Base-by-base conservation (phyloP, 2,113 vertebrate species). In the Myrmophylax atrothorax region DNA sequence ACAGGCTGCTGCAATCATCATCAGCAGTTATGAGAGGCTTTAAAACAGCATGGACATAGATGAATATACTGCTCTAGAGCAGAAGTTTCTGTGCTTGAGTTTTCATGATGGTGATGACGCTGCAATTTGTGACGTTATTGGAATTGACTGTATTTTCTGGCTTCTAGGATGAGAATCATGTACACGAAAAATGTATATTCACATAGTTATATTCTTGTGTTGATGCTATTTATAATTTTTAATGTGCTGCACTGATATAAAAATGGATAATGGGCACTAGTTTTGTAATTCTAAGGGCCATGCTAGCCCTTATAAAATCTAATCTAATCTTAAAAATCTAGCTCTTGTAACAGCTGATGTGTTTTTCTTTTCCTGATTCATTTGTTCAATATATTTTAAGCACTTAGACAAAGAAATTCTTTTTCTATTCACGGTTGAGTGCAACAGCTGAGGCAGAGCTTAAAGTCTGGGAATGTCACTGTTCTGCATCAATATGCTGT, bases 1-100 rank as follows among this genome's bases (percentile, higher is more conserved):
- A 38, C 84, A 93, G 75, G 35, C 68, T 94, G 75, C 69, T 94
- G 72, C 58, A 94, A 67, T 84, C 76, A 74, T 80, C 83, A 72
- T 37, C 70, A 91, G 9, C 49, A 70, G 59, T 79, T 94, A 74
- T 68, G 44, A 81, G 86, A 59, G 68, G 44, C 64, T 90, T 95
- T 81, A 89, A 87, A n/a, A 44, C 38, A 94, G 68, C 44, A 37
- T 56, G 88, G 81, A 63, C 75, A 66, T 18, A 69, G 72, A 88
- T 76, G 46, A 79, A 88, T 62, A 38, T 90, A 82, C 28, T 87
- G 22, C n/a, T 82, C 53, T 53, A 29, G 31, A 49, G 86, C 1
- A 78, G 58, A 87, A 62, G 20, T 53, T 94, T 80, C 53, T 84
- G 46, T 62, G 31, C 50, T 64, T 90, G 70, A 84, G 84, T 87